Base-by-base conservation (phyloP, 2,888 invertebrate species). In the Agriopis marginaria region DNA sequence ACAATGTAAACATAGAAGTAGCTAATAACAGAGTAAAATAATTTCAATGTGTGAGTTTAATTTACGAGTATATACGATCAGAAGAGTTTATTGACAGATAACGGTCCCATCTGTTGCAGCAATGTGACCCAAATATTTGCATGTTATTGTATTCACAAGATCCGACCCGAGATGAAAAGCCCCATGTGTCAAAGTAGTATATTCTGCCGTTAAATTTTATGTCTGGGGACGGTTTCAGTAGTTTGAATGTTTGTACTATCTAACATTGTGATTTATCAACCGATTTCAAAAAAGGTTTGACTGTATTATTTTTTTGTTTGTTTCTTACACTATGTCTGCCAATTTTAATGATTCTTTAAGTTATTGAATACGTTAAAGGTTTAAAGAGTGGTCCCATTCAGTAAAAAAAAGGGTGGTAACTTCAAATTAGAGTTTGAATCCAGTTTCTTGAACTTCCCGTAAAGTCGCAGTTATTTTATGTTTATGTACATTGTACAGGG, bases 61-160 rank as follows among this genome's bases (percentile, higher is more conserved):
- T 47, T 11, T 40, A 40, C 17, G 17, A 40, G 40, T 14, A 17
- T 50, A 23, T 50, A 49, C 44, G 51, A 59, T 8, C 32, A 45
- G 7, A 56, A 17, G 14, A 59, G 66, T 63, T 32, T 17, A 58
- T 32, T 58, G 59, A 53, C 56, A 61, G 60, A 59, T 45, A 56
- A 56, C 55, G 63, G 70, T 39, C 65, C 32, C 70, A 70, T 66
- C 53, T 70, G 70, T 63, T 47, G 54, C 9, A 49, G 65, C 56
- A n/a, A 62, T 69, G 64, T 47, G 70, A 66, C 70, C 70, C 70
- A 49, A 62, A 66, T 58, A 70, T 70, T 66, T 70, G 66, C 66
- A 70, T 70, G 62, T 63, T 70, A 70, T 70, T 70, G 66, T 69
- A 45, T 69, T 51, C 65, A 51, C 68, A 65, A 56, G 50, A 61